Evolutionary conservation across 2,113 vertebrate genomes (phyloP), one percentile per base, ranked within the genome.

Genomic region (Heptranchias perlo): DNA sequence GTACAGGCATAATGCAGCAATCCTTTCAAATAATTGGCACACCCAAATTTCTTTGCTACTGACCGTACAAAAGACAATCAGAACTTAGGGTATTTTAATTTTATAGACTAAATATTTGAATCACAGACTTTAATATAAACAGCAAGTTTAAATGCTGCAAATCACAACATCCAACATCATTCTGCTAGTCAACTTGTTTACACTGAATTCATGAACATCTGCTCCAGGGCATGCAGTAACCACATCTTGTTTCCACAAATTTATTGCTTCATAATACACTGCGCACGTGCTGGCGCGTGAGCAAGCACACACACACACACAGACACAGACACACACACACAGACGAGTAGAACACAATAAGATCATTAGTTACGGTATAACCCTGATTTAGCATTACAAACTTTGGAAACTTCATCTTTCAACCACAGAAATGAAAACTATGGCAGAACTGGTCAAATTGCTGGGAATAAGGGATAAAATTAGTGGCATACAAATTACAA

Each of bases 71-170:
- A 94, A 94, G 92, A 47, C 44, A 67, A 94, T 58, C 52, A 61
- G 11, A 61, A 11, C 10, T 49, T 14, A 7, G n/a, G 44, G 11
- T 65, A 67, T 94, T 61, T 64, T 65, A 65, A 64, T 65, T 14
- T 47, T 94, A n/a, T n/a, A 31, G 92, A 94, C 93, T 69, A 94
- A 94, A 67, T 94, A 94, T 94, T 94, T 67, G 25, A 64, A 94
- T 94, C 21, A 0, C 21, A 94, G n/a, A 28, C 7, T 64, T 62
- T 64, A 62, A 47, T 31, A 65, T 25, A 67, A 67, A 94, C 67
- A 67, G 62, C 10, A 67, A 67, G 64, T 13, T 67, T 25, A 65
- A 67, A 67, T 94, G 61, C 61, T 94, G 58, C 58, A 64, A 94
- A 54, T 54, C 35, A 76, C 69, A 31, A 58, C 87, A 25, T 21